Evolutionary conservation across 2,797 vertebrate genomes (phyloP).

Genomic region (Phoeniculus purpureus): DNA sequence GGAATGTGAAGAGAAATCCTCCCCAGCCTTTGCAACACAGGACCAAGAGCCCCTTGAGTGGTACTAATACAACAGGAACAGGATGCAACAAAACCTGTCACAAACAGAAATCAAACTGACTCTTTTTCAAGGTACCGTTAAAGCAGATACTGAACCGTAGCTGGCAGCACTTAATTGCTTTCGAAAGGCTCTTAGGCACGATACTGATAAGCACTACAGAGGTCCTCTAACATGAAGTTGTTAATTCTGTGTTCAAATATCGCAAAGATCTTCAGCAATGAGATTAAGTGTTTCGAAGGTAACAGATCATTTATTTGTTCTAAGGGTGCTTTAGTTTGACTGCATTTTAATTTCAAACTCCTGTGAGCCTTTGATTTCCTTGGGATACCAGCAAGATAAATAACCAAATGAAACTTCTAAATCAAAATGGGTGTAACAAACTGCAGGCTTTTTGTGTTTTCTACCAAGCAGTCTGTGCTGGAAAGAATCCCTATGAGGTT

Average conservation of each 20-base stretch:
- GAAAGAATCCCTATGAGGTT: background rate
- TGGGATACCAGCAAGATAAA: background rate
- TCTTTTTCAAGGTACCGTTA: background rate
- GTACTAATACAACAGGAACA: background rate
- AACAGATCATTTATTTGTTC: background rate
- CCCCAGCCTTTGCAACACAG: background rate
- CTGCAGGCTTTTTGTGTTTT: background rate
- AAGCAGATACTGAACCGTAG: background rate
- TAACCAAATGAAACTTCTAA: background rate
- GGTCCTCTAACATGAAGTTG: background rate
- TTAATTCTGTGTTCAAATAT: background rate
- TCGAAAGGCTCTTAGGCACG: background rate
- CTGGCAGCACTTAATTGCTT: background rate
- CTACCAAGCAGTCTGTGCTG: background rate
- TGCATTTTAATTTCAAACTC: constrained; percentile 13
- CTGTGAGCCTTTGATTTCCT: background rate
- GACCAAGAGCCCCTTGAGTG: background rate
- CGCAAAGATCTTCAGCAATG: background rate
- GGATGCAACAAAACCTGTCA: background rate
- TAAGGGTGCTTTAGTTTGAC: background rate
- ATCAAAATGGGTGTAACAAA: background rate
- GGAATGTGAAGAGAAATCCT: background rate
- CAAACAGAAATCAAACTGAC: background rate
- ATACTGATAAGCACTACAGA: background rate
- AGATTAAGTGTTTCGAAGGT: background rate